phyloP scores from a whole-genome alignment of 2,797 vertebrate genomes.

The Acrocephalus scirpaceus region DNA sequence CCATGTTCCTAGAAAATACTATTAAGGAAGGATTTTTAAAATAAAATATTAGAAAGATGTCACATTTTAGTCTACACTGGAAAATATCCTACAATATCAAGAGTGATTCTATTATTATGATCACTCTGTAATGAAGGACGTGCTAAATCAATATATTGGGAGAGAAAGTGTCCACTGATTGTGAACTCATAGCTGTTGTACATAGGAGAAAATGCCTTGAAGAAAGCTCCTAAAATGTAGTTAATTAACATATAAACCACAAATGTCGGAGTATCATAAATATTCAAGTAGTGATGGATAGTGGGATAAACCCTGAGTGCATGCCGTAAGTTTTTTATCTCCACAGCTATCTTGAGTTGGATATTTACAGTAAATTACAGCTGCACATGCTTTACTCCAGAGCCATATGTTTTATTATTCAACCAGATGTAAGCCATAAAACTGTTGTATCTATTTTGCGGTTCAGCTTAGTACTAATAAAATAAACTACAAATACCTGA shows the following conservation, averaged over 20 bases:
- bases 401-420: constrained; percentile 79
- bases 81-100: not conserved
- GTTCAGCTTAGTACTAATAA: constrained; percentile 77
- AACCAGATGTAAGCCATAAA: constrained; percentile 82
- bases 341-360: constrained; percentile 48
- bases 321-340: constrained; percentile 60
- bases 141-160: not conserved
- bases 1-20: not conserved
- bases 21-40: not conserved
- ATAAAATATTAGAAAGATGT: not conserved
- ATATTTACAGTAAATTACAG: constrained; percentile 80
- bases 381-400: constrained; percentile 72
- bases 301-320: constrained; percentile 55
- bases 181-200: constrained; percentile 6
- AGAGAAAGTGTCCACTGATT: not conserved
- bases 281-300: constrained; percentile 44
- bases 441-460: constrained; percentile 81
- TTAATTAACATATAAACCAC: constrained; percentile 71
- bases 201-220: constrained; percentile 30
- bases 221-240: constrained; percentile 34
- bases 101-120: not conserved
- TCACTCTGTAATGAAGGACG: not conserved
- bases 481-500: constrained; percentile 82
- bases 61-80: not conserved
- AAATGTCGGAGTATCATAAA: constrained; percentile 48